A percentile compares a stretch with the other conserved stretches of the same genome.
phyloP scores from a whole-genome alignment of 2,113 vertebrate species.

The Trogon melanurus region DNA sequence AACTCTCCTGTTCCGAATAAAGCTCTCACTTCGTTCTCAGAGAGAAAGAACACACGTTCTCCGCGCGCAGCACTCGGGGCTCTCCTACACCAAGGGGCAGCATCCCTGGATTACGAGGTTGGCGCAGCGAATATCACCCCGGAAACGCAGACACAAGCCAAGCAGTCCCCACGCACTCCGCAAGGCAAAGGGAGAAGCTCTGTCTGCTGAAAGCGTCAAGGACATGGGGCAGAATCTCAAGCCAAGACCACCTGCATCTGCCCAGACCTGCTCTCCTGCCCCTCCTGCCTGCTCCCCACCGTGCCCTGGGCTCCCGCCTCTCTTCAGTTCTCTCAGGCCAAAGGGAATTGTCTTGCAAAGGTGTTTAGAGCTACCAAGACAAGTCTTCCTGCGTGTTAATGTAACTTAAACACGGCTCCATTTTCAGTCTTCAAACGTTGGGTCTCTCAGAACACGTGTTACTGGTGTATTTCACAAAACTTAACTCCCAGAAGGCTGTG shows the following conservation, averaged over 20 bases:
- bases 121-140: accelerated
- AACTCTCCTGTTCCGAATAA: neutral
- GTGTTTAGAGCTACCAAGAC: neutral
- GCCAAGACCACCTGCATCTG: neutral
- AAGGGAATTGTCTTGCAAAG: neutral
- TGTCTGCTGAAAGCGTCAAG: neutral
- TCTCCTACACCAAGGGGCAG: neutral
- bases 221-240: neutral
- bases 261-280: neutral
- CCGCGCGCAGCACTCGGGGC: neutral
- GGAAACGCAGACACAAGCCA: neutral
- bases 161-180: neutral
- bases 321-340: neutral
- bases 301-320: neutral
- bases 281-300: neutral
- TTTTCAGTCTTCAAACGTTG: neutral
- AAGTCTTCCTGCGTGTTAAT: neutral
- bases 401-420: neutral
- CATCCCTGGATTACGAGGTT: neutral
- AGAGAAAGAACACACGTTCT: neutral
- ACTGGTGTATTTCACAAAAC: neutral
- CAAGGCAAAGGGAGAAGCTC: neutral
- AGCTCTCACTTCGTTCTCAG: neutral
- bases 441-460: neutral
- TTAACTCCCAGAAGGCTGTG: neutral